Evolutionary conservation across 2,113 vertebrate species (phyloP).

Genomic region (Heloderma charlesbogerti): DNA sequence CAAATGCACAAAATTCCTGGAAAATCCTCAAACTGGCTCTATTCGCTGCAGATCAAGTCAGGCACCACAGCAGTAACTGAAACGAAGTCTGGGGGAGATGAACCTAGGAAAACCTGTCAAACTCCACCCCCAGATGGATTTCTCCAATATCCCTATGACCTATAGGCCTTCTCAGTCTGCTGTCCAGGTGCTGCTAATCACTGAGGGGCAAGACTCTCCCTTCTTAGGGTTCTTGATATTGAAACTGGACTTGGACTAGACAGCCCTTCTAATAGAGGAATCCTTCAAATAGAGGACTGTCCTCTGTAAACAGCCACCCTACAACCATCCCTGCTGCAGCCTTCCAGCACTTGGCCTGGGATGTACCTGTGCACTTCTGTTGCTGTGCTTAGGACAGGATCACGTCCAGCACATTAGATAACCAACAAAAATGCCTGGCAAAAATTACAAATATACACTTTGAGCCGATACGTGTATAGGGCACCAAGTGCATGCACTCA

Average conservation of each 20-base stretch:
- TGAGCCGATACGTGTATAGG: background rate
- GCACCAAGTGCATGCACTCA: background rate
- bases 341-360: background rate
- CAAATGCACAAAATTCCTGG: no score
- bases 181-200: background rate
- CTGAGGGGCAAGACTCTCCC: no score
- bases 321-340: background rate
- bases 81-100: no score
- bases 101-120: no score
- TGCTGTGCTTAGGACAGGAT: background rate
- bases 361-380: no score
- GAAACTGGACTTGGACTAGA: background rate
- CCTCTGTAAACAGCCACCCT: no score
- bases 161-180: background rate
- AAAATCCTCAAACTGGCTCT: no score
- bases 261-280: background rate
- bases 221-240: background rate
- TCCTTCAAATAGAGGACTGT: background rate
- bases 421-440: background rate
- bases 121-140: no score
- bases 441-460: background rate
- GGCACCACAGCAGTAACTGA: no score
- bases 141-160: background rate
- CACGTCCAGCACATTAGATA: background rate
- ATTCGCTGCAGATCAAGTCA: no score